Conservation (phyloP, 2,797 vertebrate species). For the Enteromius trimaculatus region DNA sequence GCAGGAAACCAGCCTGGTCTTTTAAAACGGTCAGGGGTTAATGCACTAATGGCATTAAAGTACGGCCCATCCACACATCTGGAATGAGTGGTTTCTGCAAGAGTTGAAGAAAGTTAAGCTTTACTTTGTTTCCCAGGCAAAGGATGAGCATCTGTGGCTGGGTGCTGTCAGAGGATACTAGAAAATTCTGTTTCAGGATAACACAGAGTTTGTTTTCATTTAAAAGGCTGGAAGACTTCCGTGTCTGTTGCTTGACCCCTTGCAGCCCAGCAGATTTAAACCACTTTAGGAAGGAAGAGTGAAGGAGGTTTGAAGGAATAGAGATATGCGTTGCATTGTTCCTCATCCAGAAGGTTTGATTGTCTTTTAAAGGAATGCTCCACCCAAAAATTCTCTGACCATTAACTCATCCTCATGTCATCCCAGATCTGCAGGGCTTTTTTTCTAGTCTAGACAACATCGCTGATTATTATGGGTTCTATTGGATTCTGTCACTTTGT, state of each 20-base stretch:
- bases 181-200: conserved; percentile 70
- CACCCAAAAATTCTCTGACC: background rate
- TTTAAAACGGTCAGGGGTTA: conserved; percentile 32
- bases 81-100: conserved; percentile 62
- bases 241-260: conserved; percentile 66
- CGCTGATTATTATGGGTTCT: background rate
- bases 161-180: conserved; percentile 64
- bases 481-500: background rate
- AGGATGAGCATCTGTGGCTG: conserved; percentile 73
- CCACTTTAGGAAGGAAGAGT: conserved; percentile 36
- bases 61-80: conserved; percentile 64
- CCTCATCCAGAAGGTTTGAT: conserved; percentile 12
- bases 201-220: conserved; percentile 71
- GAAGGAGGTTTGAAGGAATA: background rate
- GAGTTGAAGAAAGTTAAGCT: conserved; percentile 44
- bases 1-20: conserved; percentile 47
- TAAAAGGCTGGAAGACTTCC: conserved; percentile 62
- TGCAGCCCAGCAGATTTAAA: conserved; percentile 57
- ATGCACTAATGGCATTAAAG: conserved; percentile 46
- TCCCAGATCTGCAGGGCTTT: background rate
- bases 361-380: background rate
- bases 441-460: background rate
- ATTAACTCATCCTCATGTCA: background rate
- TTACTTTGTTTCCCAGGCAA: conserved; percentile 60
- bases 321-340: conserved; percentile 39